These are phyloP conservation scores for Stratiomys singularior DNA, from an alignment of 2,888 invertebrate genomes.

Conservation along the genomic window DNA sequence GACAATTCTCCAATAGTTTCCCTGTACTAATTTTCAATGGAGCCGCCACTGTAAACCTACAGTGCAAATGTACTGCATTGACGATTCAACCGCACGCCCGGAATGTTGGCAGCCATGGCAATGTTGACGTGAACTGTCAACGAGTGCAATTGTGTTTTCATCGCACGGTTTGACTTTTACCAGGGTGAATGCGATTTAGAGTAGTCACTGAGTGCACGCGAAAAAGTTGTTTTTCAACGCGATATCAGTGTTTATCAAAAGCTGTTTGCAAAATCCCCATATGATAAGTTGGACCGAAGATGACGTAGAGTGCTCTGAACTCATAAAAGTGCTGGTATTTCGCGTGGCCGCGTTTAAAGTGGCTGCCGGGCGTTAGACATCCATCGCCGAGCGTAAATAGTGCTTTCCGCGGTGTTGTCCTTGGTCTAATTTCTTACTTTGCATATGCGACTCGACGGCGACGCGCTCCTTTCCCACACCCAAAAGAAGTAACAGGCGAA, in stretches of 20 bases:
- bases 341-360: slow-evolving; percentile 11
- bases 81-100: no score
- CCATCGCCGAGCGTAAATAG: background rate
- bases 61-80: background rate
- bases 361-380: background rate
- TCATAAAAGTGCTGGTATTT: slow-evolving; percentile 14
- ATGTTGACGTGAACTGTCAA: slow-evolving; percentile 11
- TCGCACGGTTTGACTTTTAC: background rate
- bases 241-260: background rate
- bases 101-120: background rate
- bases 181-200: background rate
- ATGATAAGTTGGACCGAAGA: background rate
- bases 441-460: slow-evolving; percentile 32
- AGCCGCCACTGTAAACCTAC: no score
- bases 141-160: slow-evolving; percentile 19
- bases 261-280: background rate
- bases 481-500: background rate
- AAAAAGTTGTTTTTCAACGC: background rate
- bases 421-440: background rate
- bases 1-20: no score
- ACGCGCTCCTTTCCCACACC: background rate
- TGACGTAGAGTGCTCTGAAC: background rate
- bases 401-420: slow-evolving; percentile 5
- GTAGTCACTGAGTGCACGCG: background rate
- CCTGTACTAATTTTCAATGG: no score